phyloP scores from a whole-genome alignment of 1,140 invertebrate species.

The Procambarus clarkii region DNA sequence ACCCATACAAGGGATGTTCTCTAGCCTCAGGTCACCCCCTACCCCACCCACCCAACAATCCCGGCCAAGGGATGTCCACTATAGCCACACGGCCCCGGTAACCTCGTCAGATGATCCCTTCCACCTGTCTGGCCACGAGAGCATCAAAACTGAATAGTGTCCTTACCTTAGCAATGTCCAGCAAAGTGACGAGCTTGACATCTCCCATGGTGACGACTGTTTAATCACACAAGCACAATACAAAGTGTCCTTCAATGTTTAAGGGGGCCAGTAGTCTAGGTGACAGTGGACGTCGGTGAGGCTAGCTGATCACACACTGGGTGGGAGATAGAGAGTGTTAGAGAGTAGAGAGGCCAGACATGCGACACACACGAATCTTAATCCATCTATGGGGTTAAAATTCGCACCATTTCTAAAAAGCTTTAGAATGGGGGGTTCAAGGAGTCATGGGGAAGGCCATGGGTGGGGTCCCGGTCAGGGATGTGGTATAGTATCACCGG shows the following conservation, averaged over 20 bases:
- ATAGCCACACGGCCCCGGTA: background rate
- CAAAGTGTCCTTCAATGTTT: background rate
- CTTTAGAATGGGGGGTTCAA: background rate
- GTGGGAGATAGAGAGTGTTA: constrained; percentile 9
- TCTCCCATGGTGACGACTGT: constrained; percentile 21
- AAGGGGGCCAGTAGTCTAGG: background rate
- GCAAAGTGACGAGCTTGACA: constrained; percentile 19
- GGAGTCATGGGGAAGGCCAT: background rate
- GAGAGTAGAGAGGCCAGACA: background rate
- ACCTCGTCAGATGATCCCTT: background rate
- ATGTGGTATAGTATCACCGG: background rate
- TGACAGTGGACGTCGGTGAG: background rate
- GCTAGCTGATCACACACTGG: background rate
- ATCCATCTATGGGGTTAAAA: background rate
- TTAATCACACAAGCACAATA: background rate
- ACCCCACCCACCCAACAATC: too few species aligned
- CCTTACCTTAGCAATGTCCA: constrained; percentile 32
- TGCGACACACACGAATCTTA: background rate
- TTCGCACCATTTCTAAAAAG: background rate
- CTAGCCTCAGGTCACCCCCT: too few species aligned
- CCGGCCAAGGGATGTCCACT: background rate
- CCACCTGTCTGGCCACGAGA: background rate
- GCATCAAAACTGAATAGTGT: background rate
- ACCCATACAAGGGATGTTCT: too few species aligned
- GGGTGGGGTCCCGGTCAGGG: background rate